Base-by-base conservation (phyloP, 2,797 vertebrate species). In the Karalla daura region DNA sequence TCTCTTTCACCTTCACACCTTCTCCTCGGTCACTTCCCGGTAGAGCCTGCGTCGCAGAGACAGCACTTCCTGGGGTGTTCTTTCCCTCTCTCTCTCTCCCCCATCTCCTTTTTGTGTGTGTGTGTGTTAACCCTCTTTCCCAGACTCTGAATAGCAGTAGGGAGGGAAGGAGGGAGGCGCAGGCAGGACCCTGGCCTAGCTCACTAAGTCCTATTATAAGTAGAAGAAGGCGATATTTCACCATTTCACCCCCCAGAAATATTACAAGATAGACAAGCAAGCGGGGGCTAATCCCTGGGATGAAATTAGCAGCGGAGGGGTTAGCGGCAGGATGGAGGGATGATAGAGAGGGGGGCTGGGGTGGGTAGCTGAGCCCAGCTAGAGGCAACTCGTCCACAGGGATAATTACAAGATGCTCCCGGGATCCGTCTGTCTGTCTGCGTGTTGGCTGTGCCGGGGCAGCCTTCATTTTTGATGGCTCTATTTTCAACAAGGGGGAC, bases 231-330 rank as follows among this genome's bases (percentile, higher is more conserved):
- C 91, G 91, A 96, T 96, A 96, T 98, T 97, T 97, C 95, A 96
- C 86, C 71, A 83, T 86, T 90, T 84, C 86, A 89, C 84, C 88
- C 87, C 94, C 93, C 88, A 86, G 95, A 97, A 97, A 96, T 94
- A 95, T 95, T 94, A 94, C 92, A 92, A 96, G 95, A 97, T 94
- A 95, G 96, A 98, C 96, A 98, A 95, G 85, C 81, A 85, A 84
- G 89, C 72, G 64, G 93, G 91, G 91, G 94, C 95, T 98, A 98
- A 98, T 98, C 96, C 96, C 94, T 94, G 87, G 95, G 95, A 97
- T 96, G 96, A 97, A 98, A 98, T 99, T 98, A 99, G 96, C 95
- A 96, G 94, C 94, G 91, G 94, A 94, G 94, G 95, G 95, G 95
- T 96, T 95, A 95, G 95, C 92, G 93, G 93, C 94, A 93, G 95